Percentiles rank a stretch among this genome's conserved stretches.
Evolutionary conservation across 1,140 invertebrate species (phyloP).

Genomic region (Trachymyrmex septentrionalis): DNA sequence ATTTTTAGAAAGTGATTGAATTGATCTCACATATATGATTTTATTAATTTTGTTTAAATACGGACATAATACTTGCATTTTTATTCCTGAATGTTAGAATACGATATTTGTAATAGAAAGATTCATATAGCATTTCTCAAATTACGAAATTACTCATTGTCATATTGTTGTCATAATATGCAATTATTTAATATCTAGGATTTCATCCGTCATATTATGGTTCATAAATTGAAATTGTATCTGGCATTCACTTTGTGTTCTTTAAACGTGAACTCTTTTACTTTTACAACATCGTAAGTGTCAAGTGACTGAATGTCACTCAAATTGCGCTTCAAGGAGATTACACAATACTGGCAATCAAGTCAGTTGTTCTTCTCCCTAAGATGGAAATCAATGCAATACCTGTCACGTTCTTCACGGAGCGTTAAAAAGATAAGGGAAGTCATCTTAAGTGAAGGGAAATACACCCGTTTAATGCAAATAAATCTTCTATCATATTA

Average conservation of each 20-base stretch:
- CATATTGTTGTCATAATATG: not conserved
- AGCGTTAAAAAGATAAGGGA: conserved; percentile 39
- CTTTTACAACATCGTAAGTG: conserved; percentile 40
- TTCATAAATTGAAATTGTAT: conserved; percentile 28
- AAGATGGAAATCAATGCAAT: conserved; percentile 38
- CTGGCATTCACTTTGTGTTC: conserved; percentile 14
- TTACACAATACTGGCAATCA: conserved; percentile 49
- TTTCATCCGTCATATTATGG: conserved; percentile 1
- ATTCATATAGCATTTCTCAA: not conserved
- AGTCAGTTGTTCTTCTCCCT: conserved; percentile 30
- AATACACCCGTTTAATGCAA: conserved; percentile 5
- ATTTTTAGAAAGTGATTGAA: not conserved
- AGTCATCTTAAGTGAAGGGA: conserved; percentile 47
- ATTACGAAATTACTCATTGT: not conserved
- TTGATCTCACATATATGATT: not conserved
- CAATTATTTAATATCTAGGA: conserved; percentile 2
- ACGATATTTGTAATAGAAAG: not conserved
- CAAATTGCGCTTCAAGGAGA: conserved; percentile 31
- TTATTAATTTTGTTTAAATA: conserved; percentile 2
- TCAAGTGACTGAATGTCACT: conserved; percentile 38
- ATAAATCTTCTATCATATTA: conserved; percentile 1
- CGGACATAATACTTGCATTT: not conserved
- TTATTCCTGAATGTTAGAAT: not conserved
- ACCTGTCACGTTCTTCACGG: conserved; percentile 10
- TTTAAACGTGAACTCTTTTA: not conserved